Conservation (phyloP, 2,797 vertebrate species). For the Protosalanx chinensis region DNA sequence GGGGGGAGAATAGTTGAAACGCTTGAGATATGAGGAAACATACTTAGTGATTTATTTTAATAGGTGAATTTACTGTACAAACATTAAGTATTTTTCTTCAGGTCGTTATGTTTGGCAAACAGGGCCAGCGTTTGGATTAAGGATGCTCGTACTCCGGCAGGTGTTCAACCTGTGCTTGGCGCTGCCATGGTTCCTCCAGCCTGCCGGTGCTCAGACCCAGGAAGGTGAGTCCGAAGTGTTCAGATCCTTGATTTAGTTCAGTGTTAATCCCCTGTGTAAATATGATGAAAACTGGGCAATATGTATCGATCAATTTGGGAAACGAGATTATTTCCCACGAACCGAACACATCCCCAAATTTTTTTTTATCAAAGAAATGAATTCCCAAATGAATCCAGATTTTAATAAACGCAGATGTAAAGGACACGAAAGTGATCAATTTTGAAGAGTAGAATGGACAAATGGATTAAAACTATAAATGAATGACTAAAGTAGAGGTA, state of each 20-base stretch:
- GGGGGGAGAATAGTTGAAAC: too few species aligned
- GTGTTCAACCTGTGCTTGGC: conserved; percentile 55
- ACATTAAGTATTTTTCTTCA: not conserved
- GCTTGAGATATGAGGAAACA: too few species aligned
- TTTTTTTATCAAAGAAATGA: not conserved
- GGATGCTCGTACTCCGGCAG: conserved; percentile 49
- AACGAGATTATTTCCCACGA: too few species aligned
- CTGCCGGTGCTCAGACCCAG: conserved; percentile 60
- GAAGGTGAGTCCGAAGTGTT: conserved; percentile 49
- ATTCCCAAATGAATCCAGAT: conserved; percentile 14
- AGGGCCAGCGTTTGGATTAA: conserved; percentile 29
- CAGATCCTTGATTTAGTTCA: too few species aligned
- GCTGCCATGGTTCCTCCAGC: conserved; percentile 48
- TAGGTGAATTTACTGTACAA: not conserved
- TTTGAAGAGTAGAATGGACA: not conserved
- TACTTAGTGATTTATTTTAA: not conserved
- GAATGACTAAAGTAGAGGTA: not conserved
- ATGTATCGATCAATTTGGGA: too few species aligned
- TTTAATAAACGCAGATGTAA: too few species aligned
- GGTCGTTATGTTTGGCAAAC: conserved; percentile 26
- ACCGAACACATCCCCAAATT: not conserved
- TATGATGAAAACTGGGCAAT: not conserved
- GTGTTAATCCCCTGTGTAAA: not conserved
- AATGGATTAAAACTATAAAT: not conserved
- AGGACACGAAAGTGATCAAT: not conserved